Percentiles rank a stretch among this genome's conserved stretches.
Evolutionary conservation across 2,797 vertebrate genomes (phyloP).

Genomic region (Sebastes nivosus): DNA sequence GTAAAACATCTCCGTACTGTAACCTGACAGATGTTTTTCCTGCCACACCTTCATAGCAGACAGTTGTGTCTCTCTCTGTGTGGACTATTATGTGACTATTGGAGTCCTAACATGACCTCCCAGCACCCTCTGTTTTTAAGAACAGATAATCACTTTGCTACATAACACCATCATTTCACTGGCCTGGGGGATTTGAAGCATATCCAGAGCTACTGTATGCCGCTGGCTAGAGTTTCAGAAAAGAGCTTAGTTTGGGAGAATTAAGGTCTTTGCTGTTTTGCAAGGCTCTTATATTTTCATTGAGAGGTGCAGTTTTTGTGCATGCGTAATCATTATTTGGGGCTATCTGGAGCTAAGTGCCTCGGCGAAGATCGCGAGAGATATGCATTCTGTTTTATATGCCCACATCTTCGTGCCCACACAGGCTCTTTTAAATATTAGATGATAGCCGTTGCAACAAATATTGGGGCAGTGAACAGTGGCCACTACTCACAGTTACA

Average conservation of each 20-base stretch:
- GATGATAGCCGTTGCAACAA: neutral
- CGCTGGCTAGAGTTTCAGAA: neutral
- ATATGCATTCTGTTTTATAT: neutral
- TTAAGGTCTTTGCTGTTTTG: neutral
- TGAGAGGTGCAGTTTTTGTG: neutral
- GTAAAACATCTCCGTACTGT: neutral
- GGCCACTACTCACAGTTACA: neutral
- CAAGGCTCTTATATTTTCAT: neutral
- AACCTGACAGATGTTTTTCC: neutral
- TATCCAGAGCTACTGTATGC: neutral
- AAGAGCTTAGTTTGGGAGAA: conserved; percentile 17
- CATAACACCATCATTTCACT: conserved; percentile 11
- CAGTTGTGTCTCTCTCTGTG: neutral
- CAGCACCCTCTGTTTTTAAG: neutral
- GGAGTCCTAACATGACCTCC: neutral
- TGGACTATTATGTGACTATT: conserved; percentile 6
- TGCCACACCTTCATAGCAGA: neutral
- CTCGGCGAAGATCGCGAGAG: neutral
- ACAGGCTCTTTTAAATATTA: neutral
- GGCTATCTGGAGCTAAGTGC: neutral
- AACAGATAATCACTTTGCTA: conserved; percentile 10
- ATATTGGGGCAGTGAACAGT: neutral
- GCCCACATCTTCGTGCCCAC: neutral
- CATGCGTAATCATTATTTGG: neutral
- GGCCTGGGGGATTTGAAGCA: neutral